Evolutionary conservation across 2,113 vertebrate species (phyloP).

Genomic region (Tiliqua scincoides): DNA sequence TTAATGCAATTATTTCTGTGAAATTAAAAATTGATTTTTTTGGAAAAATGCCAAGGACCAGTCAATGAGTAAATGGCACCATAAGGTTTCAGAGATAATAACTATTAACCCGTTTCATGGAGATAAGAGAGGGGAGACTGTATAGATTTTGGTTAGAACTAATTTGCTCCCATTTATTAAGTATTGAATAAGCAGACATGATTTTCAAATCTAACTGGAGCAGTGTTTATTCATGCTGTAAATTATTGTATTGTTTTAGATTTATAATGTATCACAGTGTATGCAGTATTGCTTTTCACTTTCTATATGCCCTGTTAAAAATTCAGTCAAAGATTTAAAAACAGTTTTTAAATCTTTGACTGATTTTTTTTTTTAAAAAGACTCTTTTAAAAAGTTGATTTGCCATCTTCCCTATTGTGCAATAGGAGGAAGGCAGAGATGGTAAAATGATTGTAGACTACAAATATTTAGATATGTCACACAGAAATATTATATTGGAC

Average conservation of each 20-base stretch:
- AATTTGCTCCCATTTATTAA: not conserved
- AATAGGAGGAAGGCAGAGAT: not conserved
- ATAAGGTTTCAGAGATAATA: not conserved
- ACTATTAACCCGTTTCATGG: not conserved
- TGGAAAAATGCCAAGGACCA: not conserved
- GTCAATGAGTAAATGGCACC: not conserved
- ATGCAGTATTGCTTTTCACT: not conserved
- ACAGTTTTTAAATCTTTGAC: not conserved
- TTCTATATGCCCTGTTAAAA: not conserved
- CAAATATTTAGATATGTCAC: not conserved
- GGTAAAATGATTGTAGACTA: not conserved
- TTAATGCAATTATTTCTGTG: slow-evolving; percentile 4
- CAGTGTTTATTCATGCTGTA: not conserved
- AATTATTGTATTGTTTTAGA: not conserved
- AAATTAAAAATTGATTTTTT: not conserved
- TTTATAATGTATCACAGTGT: not conserved
- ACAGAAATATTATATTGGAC: not conserved
- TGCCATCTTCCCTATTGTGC: not conserved
- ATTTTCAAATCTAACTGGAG: not conserved
- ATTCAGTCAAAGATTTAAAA: too few species aligned
- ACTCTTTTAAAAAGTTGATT: not conserved
- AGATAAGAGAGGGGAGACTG: not conserved
- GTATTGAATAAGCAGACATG: not conserved
- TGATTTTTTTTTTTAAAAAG: not conserved
- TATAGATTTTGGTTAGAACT: slow-evolving; percentile 1